Percentiles rank a stretch among this genome's conserved stretches.
Conservation (phyloP, 2,113 vertebrate species). For the Myanophis thanlyinensis region DNA sequence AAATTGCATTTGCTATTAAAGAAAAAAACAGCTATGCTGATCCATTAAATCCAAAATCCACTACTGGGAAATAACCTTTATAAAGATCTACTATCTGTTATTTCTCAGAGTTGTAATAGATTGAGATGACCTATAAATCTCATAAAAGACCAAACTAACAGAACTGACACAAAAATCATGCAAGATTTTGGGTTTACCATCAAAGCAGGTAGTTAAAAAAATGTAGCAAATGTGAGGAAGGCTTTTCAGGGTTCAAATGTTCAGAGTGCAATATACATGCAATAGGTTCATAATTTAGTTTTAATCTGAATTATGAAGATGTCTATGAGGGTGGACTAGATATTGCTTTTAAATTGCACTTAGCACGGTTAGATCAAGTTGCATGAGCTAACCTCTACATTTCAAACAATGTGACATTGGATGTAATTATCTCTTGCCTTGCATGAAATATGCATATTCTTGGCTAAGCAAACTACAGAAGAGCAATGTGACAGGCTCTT, state of each 20-base stretch:
- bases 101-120: not conserved
- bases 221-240: not conserved
- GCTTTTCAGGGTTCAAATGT: not conserved
- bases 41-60: not conserved
- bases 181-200: not conserved
- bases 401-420: not conserved
- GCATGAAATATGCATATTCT: not conserved
- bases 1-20: not conserved
- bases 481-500: not conserved
- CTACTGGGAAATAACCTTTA: not conserved
- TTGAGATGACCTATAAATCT: not conserved
- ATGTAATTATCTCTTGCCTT: not conserved
- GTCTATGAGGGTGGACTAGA: not conserved
- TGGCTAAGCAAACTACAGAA: not conserved
- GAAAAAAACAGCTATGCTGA: not conserved
- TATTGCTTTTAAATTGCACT: not conserved
- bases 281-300: not conserved
- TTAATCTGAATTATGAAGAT: not conserved
- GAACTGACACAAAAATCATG: not conserved
- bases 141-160: not conserved
- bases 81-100: not conserved
- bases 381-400: not conserved
- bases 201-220: not conserved
- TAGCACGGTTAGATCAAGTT: not conserved
- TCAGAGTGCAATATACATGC: not conserved